Percentiles rank a stretch among this genome's conserved stretches.
Conservation (phyloP, 35 echinoderm and acorn worm species). For the Strongylocentrotus purpuratus region DNA sequence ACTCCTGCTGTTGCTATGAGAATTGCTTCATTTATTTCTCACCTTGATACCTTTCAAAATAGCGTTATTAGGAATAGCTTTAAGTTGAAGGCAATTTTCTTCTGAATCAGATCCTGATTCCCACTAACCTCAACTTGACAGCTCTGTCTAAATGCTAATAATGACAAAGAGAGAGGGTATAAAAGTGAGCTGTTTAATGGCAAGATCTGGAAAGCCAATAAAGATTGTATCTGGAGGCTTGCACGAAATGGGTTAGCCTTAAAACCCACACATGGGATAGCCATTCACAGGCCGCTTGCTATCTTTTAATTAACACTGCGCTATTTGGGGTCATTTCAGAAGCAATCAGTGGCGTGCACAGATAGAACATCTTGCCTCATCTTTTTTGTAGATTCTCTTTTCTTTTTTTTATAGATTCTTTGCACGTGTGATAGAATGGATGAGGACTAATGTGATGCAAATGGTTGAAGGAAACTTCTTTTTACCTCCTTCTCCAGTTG, state of each 20-base stretch:
- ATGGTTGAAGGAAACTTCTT: background rate
- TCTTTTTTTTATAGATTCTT: background rate
- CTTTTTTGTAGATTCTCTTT: background rate
- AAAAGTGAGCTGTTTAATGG: slow-evolving; percentile 11
- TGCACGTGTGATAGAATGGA: background rate
- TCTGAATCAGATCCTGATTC: background rate
- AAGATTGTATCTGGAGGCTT: slow-evolving; percentile 18
- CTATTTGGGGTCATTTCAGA: slow-evolving; percentile 27
- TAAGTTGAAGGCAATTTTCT: background rate
- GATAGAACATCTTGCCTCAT: background rate
- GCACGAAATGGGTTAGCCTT: slow-evolving; percentile 35
- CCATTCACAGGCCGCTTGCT: slow-evolving; percentile 1
- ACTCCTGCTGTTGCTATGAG: no score
- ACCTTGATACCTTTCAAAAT: no score
- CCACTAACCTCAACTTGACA: background rate
- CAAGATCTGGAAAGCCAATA: slow-evolving; percentile 10
- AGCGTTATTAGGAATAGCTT: background rate
- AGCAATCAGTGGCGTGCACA: background rate
- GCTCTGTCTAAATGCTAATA: slow-evolving; percentile 10
- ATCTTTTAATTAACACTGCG: slow-evolving; percentile 39
- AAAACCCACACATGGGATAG: slow-evolving; percentile 19
- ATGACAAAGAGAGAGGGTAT: background rate
- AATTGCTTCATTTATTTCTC: no score
- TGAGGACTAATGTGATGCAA: background rate
- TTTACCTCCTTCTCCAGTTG: background rate